Evolutionary conservation across 2,888 invertebrate species (phyloP).

Genomic region (Panzeria rudis): DNA sequence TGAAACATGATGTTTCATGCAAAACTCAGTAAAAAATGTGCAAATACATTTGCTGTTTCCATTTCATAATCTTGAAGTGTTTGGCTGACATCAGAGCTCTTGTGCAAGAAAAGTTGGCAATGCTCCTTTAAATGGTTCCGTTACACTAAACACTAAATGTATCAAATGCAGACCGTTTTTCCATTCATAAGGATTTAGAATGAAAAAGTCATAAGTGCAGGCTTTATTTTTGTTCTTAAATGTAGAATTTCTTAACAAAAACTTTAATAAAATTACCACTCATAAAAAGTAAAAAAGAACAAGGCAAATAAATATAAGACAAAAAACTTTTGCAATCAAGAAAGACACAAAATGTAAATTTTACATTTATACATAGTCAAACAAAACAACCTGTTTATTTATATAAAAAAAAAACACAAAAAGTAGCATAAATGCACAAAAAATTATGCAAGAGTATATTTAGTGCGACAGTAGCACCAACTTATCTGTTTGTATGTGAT

Average conservation of each 20-base stretch:
- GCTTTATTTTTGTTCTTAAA: not conserved
- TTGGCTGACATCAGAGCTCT: too few species aligned
- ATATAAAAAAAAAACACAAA: not conserved
- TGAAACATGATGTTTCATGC: too few species aligned
- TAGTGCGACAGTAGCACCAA: not conserved
- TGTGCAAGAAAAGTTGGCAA: too few species aligned
- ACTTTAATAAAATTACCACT: not conserved
- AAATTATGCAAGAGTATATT: constrained; percentile 3
- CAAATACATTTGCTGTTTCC: too few species aligned
- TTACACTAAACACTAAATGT: too few species aligned
- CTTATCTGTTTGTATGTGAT: constrained; percentile 23
- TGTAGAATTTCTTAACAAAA: not conserved
- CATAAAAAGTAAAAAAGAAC: constrained; percentile 2
- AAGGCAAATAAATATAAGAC: constrained; percentile 2
- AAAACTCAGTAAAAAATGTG: too few species aligned
- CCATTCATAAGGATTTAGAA: not conserved
- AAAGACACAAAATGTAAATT: not conserved
- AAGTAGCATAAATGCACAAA: not conserved
- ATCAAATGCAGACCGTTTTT: not conserved
- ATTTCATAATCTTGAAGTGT: too few species aligned
- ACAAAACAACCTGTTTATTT: constrained; percentile 16
- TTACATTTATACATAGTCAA: not conserved
- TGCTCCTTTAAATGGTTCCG: too few species aligned
- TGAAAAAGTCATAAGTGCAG: not conserved
- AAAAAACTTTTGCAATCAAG: constrained; percentile 26